Evolutionary conservation across 1,140 invertebrate species (phyloP), one percentile per base, ranked within the genome.

Genomic region (Chelonus insularis): DNA sequence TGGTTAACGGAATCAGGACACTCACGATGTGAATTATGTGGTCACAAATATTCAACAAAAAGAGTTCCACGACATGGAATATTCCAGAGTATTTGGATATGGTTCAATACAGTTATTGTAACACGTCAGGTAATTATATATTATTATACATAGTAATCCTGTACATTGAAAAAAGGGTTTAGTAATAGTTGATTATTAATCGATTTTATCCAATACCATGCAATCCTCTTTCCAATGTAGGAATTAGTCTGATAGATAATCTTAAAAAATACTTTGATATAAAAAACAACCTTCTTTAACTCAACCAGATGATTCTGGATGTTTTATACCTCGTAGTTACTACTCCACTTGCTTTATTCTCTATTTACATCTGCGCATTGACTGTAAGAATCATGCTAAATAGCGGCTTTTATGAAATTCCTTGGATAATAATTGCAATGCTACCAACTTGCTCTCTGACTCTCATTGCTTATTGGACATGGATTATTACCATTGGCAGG

Each of bases 1-100:
- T 91, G 89, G 89, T 68, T 91, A 9, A 86, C 83, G 1, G 84
- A 87, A 67, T 86, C 85, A 1, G 85, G 84, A 3, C 84, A 86
- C 64, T 79, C 78, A 0, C 79, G 79, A 56, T 87, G 86, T 68
- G 86, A 87, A 68, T 71, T 87, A 1, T 87, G 86, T 67, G 84
- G 85, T 1, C 81, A 83, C 25, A 78, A 78, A 50, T 87, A 85
- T 50, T 65, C 76, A 0, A 86, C 84, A 0, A 77, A 78, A 55
- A 78, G 84, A 6, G 82, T 86, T 9, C 84, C 82, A n/a, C 72
- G 79, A 56, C 80, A 85, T 67, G 84, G 79, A n/a, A 66, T 85
- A 6, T 65, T 79, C 0, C 79, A 76, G 20, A 84, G 83, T 9
- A 57, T 85, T 1, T 57, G 77, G 6, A 81, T 85, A 72, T 85